phyloP scores from a whole-genome alignment of 2,888 invertebrate genomes.

The Timema podura region DNA sequence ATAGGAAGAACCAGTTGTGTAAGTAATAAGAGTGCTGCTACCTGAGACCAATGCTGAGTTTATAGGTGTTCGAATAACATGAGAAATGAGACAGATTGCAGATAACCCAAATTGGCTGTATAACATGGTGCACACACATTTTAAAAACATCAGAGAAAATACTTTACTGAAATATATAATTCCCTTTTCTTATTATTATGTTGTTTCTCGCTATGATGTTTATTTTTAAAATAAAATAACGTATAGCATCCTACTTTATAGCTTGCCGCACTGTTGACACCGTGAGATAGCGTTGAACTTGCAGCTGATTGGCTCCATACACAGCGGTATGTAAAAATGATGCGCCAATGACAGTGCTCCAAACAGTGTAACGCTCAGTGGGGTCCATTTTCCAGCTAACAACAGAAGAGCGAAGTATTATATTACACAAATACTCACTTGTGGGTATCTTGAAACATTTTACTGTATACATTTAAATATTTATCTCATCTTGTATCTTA shows the following conservation, averaged over 20 bases:
- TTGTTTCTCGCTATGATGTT: not conserved
- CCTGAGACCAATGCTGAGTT: too few species aligned
- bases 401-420: constrained; percentile 9
- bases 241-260: constrained; percentile 37
- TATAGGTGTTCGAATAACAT: too few species aligned
- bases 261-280: constrained; percentile 46
- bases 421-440: not conserved
- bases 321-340: constrained; percentile 41
- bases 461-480: too few species aligned
- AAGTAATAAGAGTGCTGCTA: too few species aligned
- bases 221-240: not conserved
- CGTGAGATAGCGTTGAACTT: constrained; percentile 49
- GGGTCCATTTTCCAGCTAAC: constrained; percentile 45
- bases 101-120: too few species aligned
- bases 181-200: not conserved
- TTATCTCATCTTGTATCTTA: too few species aligned
- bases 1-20: too few species aligned
- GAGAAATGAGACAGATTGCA: too few species aligned
- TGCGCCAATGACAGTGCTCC: constrained; percentile 46
- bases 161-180: not conserved
- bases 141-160: not conserved
- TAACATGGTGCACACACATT: not conserved
- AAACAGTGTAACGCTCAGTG: constrained; percentile 46
- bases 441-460: not conserved
- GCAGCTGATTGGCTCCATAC: constrained; percentile 49